Conservation (phyloP, 2,888 invertebrate genomes). For the Pterostichus niger region DNA sequence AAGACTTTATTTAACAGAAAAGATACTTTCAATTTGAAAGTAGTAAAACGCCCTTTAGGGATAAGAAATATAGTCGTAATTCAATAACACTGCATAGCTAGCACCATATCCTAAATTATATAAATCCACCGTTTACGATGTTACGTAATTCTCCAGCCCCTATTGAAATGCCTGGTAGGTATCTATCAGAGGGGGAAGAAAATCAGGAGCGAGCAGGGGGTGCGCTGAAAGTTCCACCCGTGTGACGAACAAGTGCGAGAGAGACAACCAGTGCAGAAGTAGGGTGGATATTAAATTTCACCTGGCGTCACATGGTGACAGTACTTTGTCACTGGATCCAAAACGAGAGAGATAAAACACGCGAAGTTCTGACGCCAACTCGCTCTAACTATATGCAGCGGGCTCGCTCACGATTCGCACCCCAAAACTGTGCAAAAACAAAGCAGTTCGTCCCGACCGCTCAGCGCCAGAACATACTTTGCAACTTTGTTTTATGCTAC, state of each 20-base stretch:
- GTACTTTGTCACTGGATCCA: conserved; percentile 75
- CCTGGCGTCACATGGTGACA: conserved; percentile 77
- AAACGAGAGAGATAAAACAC: conserved; percentile 65
- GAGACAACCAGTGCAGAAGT: conserved; percentile 62
- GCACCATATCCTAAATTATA: conserved; percentile 23
- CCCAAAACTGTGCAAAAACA: conserved; percentile 60
- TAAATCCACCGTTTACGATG: conserved; percentile 46
- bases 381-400: conserved; percentile 63
- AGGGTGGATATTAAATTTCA: conserved; percentile 77
- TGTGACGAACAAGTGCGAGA: conserved; percentile 5
- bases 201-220: conserved; percentile 11
- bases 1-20: background rate
- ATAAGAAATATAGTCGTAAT: conserved; percentile 23
- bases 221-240: conserved; percentile 24
- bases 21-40: conserved; percentile 31
- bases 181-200: conserved; percentile 60
- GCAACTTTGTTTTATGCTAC: conserved; percentile 36
- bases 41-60: conserved; percentile 25
- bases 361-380: conserved; percentile 42
- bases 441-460: conserved; percentile 40
- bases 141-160: conserved; percentile 25
- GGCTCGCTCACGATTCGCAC: conserved; percentile 56
- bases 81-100: conserved; percentile 21
- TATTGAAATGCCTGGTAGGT: conserved; percentile 50
- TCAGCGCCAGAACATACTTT: conserved; percentile 51